These are phyloP conservation scores for Metopolophium dirhodum DNA, from an alignment of 1,140 invertebrate species.

Conservation along the genomic window DNA sequence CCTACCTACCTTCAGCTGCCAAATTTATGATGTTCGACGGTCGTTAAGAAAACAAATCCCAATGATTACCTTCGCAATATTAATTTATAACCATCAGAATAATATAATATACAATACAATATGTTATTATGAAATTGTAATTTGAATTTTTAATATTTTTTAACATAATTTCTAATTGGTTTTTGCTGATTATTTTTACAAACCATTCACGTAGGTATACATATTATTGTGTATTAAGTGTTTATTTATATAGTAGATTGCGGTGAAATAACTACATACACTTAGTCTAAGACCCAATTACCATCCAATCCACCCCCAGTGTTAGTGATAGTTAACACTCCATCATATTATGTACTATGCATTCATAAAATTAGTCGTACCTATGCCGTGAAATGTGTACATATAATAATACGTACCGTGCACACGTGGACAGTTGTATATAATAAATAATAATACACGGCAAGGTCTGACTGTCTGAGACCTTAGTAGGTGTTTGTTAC, in stretches of 20 bases:
- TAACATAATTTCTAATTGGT: neutral
- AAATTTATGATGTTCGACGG: neutral
- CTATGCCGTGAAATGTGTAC: neutral
- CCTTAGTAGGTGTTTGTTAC: neutral
- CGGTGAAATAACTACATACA: neutral
- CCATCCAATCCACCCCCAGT: too few relatives aligned
- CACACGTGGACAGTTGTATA: neutral
- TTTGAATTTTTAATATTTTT: neutral
- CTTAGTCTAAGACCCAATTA: neutral
- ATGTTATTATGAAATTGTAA: neutral
- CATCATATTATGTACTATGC: neutral
- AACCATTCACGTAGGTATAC: neutral
- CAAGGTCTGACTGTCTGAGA: neutral
- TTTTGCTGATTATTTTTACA: neutral
- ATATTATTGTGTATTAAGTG: neutral
- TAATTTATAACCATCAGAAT: constrained; percentile 19
- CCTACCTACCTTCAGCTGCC: neutral
- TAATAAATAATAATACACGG: neutral
- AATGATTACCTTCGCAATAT: neutral
- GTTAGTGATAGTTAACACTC: neutral
- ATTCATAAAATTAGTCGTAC: neutral
- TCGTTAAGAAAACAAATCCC: neutral
- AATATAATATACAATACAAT: neutral
- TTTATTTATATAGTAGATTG: neutral
- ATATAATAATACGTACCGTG: neutral